phyloP scores from a whole-genome alignment of 2,113 vertebrate species.

The Chaetura pelagica region DNA sequence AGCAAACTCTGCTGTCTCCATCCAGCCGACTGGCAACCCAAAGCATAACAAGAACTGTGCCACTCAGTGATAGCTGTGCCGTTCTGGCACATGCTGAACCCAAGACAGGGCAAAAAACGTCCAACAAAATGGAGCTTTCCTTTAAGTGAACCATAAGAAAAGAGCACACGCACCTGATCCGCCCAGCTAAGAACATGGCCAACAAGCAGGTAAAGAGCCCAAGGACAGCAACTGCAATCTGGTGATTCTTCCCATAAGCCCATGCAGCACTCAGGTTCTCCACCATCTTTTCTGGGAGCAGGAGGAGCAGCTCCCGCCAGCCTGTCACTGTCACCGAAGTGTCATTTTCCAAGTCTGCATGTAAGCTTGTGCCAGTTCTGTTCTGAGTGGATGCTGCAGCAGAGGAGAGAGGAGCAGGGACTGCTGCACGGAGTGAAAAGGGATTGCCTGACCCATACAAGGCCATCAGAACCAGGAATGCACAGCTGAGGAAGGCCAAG shows the following conservation, averaged over 20 bases:
- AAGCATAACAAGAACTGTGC: background rate
- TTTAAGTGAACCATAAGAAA: background rate
- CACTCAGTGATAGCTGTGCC: fast-evolving
- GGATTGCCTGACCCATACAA: constrained; percentile 69
- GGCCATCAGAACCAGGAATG: constrained; percentile 80
- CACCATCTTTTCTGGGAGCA: constrained; percentile 77
- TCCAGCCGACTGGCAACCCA: background rate
- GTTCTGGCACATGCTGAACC: background rate
- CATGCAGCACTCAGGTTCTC: constrained; percentile 77
- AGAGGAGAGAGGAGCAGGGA: constrained; percentile 12
- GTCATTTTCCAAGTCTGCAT: background rate
- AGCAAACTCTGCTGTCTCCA: background rate
- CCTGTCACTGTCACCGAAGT: background rate
- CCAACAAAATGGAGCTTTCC: fast-evolving
- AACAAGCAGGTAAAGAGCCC: constrained; percentile 89
- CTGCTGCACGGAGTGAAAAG: background rate
- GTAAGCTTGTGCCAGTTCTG: background rate
- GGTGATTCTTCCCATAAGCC: constrained; percentile 86
- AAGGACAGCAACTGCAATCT: constrained; percentile 80
- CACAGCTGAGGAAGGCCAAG: constrained; percentile 87
- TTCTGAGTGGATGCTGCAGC: background rate
- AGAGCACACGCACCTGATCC: constrained; percentile 80
- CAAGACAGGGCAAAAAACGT: background rate
- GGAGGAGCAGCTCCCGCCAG: constrained; percentile 80
- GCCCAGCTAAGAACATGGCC: constrained; percentile 88